Evolutionary conservation across 2,113 vertebrate genomes (phyloP).

Genomic region (Brienomyrus brachyistius): DNA sequence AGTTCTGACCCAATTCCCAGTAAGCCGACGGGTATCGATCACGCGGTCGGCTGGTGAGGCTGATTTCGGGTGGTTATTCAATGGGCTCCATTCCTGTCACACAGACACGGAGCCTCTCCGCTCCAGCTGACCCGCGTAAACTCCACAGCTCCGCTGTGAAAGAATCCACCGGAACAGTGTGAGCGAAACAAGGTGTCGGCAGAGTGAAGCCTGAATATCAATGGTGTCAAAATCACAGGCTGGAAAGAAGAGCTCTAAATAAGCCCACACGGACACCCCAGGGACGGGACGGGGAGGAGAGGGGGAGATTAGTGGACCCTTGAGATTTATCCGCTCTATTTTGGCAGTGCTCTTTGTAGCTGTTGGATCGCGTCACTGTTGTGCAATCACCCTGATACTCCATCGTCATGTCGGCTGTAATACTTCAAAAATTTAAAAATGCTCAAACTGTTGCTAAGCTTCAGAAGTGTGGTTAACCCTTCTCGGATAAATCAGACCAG

Average conservation of each 20-base stretch:
- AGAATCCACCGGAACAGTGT: background rate
- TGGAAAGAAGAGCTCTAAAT: background rate
- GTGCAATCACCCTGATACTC: background rate
- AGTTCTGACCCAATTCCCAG: background rate
- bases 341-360: background rate
- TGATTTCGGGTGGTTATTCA: background rate
- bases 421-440: background rate
- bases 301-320: background rate
- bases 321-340: background rate
- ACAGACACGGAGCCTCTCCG: background rate
- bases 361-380: background rate
- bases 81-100: background rate
- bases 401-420: background rate
- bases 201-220: background rate
- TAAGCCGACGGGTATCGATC: background rate
- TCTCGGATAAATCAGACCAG: background rate
- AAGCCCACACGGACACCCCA: background rate
- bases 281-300: background rate
- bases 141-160: background rate
- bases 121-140: background rate
- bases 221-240: constrained; percentile 4
- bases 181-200: background rate
- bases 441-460: constrained; percentile 6
- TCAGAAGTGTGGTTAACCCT: background rate
- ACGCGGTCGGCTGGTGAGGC: background rate